A percentile compares a stretch with the other conserved stretches of the same genome.
Evolutionary conservation across 2,888 invertebrate genomes (phyloP).

Genomic region (Cephus rjabovi): DNA sequence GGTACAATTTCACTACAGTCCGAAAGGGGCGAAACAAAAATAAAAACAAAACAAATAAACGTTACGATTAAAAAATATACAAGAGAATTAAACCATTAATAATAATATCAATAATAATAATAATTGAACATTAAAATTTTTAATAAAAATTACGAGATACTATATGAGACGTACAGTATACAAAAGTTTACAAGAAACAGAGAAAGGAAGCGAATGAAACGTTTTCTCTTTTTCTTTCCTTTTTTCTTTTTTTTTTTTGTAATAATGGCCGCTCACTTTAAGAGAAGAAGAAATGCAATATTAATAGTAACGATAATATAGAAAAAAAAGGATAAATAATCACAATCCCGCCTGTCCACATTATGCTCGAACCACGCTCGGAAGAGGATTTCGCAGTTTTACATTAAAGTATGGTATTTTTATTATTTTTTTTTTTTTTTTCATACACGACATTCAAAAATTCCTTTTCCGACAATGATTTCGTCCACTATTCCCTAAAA

Average conservation of each 20-base stretch:
- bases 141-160: neutral
- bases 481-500: conserved; percentile 43
- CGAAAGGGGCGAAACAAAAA: neutral
- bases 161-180: neutral
- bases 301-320: neutral
- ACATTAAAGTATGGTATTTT: conserved; percentile 18
- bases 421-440: conserved; percentile 22
- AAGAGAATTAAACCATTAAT: neutral
- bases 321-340: conserved; percentile 13
- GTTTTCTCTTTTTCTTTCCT: neutral
- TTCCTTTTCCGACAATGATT: neutral
- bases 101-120: neutral
- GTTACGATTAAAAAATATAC: neutral
- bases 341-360: conserved; percentile 36
- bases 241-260: neutral
- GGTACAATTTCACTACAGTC: conserved; percentile 57
- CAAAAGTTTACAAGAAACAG: neutral
- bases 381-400: neutral
- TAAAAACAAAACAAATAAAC: neutral
- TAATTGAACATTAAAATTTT: neutral
- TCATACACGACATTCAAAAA: conserved; percentile 33
- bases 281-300: neutral
- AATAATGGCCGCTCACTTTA: neutral
- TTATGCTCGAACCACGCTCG: conserved; percentile 40
- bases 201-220: neutral